Percentiles rank a stretch among this genome's conserved stretches.
These are phyloP conservation scores for Bilobella aurantiaca DNA, from an alignment of 1,140 invertebrate genomes.

Conservation along the genomic window DNA sequence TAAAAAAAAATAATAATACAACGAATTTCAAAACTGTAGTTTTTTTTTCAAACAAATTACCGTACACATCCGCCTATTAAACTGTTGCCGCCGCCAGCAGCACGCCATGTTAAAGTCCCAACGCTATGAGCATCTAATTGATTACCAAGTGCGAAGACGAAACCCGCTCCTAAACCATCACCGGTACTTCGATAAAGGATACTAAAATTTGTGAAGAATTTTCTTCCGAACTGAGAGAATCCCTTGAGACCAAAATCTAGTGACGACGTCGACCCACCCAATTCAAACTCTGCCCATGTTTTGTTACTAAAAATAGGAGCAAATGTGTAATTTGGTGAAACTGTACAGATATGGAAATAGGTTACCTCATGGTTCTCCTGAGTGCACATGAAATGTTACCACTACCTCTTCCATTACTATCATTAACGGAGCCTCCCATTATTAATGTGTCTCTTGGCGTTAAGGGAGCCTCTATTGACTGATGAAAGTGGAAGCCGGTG, in stretches of 20 bases:
- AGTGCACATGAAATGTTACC: constrained; percentile 43
- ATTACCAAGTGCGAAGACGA: constrained; percentile 58
- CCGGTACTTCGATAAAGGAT: constrained; percentile 7
- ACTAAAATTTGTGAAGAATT: constrained; percentile 21
- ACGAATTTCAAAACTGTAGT: background rate
- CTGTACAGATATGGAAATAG: background rate
- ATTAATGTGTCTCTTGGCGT: constrained; percentile 71
- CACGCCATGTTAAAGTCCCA: constrained; percentile 74
- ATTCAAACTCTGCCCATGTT: constrained; percentile 28
- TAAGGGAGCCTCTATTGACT: constrained; percentile 85
- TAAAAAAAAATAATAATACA: constrained; percentile 17
- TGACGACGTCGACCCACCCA: constrained; percentile 26
- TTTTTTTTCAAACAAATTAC: background rate
- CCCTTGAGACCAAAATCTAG: constrained; percentile 30
- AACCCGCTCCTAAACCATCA: constrained; percentile 2
- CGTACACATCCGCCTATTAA: background rate
- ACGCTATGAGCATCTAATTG: constrained; percentile 74
- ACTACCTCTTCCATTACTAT: constrained; percentile 72
- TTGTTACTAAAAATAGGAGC: constrained; percentile 13
- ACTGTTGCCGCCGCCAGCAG: constrained; percentile 42
- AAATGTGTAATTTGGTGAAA: background rate
- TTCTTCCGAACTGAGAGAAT: constrained; percentile 21
- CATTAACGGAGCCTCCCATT: constrained; percentile 65
- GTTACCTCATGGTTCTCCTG: constrained; percentile 20
- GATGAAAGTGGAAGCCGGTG: constrained; percentile 77